Evolutionary conservation across 2,888 invertebrate genomes (phyloP).

Genomic region (Automeris io): DNA sequence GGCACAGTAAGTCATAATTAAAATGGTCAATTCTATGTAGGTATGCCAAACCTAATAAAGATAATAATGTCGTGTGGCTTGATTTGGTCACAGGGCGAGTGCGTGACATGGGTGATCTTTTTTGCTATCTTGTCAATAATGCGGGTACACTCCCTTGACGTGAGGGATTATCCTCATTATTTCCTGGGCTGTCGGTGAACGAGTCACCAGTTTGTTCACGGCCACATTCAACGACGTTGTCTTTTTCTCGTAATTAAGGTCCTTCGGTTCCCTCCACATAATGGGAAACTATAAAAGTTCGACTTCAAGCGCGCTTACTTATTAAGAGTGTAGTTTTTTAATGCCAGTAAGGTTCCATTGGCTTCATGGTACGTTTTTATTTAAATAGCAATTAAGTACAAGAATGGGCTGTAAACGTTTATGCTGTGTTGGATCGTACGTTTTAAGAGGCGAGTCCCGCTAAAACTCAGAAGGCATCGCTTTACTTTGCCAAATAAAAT

Average conservation of each 20-base stretch:
- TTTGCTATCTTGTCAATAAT: conserved; percentile 66
- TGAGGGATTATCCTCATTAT: conserved; percentile 61
- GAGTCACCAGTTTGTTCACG: conserved; percentile 22
- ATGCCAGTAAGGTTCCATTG: conserved; percentile 46
- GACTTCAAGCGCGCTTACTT: conserved; percentile 42
- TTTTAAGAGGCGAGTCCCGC: conserved; percentile 46
- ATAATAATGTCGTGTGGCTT: conserved; percentile 48
- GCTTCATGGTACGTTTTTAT: conserved; percentile 68
- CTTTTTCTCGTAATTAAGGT: conserved; percentile 19
- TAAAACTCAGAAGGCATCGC: conserved; percentile 46
- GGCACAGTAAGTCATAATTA: conserved; percentile 50
- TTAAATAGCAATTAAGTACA: conserved; percentile 72
- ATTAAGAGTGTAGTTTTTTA: conserved; percentile 42
- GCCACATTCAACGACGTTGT: conserved; percentile 16
- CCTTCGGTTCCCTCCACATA: conserved; percentile 29
- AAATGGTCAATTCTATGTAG: conserved; percentile 46
- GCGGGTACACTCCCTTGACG: conserved; percentile 41
- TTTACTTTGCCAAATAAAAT: conserved; percentile 45
- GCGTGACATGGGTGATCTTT: conserved; percentile 51
- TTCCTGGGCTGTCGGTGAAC: conserved; percentile 43
- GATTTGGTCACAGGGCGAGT: conserved; percentile 44
- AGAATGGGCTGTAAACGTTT: conserved; percentile 73
- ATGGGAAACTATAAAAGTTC: conserved; percentile 33
- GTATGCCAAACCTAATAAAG: conserved; percentile 54
- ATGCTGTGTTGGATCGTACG: conserved; percentile 53